phyloP scores from a whole-genome alignment of 1,140 invertebrate species.

The Fopius arisanus region DNA sequence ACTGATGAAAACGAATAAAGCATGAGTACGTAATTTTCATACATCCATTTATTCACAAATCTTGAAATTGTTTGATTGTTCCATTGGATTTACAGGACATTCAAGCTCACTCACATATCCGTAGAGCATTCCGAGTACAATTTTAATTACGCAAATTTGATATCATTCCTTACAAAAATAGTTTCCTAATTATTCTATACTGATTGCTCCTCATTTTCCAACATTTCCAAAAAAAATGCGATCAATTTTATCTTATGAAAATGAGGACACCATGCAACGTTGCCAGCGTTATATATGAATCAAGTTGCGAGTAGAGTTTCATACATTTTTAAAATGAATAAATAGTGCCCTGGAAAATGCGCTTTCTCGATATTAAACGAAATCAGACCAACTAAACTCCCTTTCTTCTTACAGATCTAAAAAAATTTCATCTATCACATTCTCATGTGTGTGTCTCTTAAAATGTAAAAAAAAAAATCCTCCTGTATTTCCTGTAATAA shows the following conservation, averaged over 20 bases:
- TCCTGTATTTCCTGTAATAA: neutral
- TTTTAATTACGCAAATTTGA: neutral
- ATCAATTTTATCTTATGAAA: neutral
- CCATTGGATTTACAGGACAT: neutral
- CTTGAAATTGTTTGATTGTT: neutral
- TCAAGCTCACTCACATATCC: neutral
- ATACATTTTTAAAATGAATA: neutral
- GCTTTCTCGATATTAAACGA: neutral
- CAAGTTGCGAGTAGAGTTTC: neutral
- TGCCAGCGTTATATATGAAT: neutral
- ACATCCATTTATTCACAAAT: conserved; percentile 1
- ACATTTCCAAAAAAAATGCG: neutral
- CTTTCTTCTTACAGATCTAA: neutral
- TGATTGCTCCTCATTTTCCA: neutral
- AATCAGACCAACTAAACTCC: neutral
- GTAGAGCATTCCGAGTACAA: neutral
- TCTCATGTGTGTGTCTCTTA: conserved; percentile 1
- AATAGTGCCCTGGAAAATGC: neutral
- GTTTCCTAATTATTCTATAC: neutral
- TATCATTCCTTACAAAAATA: neutral
- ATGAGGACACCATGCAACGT: neutral
- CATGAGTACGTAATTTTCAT: neutral
- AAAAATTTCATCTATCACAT: conserved; percentile 8
- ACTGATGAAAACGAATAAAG: too few relatives aligned
- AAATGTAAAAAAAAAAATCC: neutral